phyloP scores from a whole-genome alignment of 92 coral and sea anemone genomes.

The Siderastrea siderea region DNA sequence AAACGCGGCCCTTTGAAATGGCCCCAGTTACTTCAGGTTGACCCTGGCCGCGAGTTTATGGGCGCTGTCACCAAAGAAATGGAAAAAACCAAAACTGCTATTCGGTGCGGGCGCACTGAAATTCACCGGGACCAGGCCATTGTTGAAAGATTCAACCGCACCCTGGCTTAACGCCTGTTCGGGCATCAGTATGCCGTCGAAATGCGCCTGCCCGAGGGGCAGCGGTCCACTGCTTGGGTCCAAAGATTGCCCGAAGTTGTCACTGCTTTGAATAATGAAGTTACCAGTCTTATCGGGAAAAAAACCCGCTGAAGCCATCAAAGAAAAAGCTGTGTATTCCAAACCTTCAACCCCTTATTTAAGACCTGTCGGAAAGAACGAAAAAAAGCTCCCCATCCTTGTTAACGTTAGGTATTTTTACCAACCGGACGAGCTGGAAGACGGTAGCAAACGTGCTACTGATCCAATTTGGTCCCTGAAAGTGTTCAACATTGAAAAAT shows the following conservation, averaged over 20 bases:
- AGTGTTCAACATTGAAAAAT: not conserved
- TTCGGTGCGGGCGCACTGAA: too few species aligned
- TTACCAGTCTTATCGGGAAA: not conserved
- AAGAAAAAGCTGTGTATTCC: too few species aligned
- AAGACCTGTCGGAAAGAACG: conserved; percentile 3
- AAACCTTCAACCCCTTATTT: not conserved
- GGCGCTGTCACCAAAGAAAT: too few species aligned
- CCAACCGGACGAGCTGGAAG: conserved; percentile 1
- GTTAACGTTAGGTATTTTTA: not conserved
- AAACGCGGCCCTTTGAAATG: too few species aligned
- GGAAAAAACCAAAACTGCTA: too few species aligned
- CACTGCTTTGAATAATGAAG: not conserved
- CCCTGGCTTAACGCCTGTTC: not conserved
- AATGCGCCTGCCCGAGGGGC: not conserved
- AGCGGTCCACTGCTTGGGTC: not conserved
- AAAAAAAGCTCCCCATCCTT: not conserved
- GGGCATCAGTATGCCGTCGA: not conserved
- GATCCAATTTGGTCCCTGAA: too few species aligned
- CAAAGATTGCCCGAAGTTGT: not conserved
- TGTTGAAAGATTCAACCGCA: not conserved
- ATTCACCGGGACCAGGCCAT: not conserved
- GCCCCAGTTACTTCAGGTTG: too few species aligned
- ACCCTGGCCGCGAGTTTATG: too few species aligned
- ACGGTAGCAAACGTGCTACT: not conserved
- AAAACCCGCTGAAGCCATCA: too few species aligned